Base-by-base conservation (phyloP, 1,140 invertebrate genomes). In the Drosophila setifemur region DNA sequence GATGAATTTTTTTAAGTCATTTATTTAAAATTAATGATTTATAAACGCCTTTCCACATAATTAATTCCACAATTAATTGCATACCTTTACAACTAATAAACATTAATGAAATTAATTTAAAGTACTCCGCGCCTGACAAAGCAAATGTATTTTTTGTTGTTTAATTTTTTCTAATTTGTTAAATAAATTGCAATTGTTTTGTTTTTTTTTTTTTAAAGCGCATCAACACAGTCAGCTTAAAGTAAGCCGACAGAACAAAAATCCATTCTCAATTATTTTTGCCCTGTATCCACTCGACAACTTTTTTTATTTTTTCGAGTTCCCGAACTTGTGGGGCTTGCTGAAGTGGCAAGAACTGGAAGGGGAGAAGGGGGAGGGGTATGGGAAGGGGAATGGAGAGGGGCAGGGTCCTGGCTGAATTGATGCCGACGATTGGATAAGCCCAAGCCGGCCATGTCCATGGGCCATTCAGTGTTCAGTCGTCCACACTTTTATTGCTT, bases 401-500 rank as follows among this genome's bases (percentile, higher is more conserved):
- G 18, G 28, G 1, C 14, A 33, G 23, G 33, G 31, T 47, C 42
- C 11, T 44, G 23, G 9, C 37, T 19, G 25, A 39, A 43, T 40
- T 43, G 50, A 31, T 53, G 37, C 37, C 19, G 14, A 23, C 37
- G 49, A 40, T 60, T 55, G 39, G 35, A 37, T 42, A 31, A 40
- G 42, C 50, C 31, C 50, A 57, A 42, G 28, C 49, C 31, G 54
- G 16, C 48, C 28, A 42, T 83, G 49, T 73, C 67, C 54, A 66
- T 58, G 74, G 61, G 58, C 70, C 55, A 64, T 83, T 79, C 70
- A 78, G 58, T 83, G 79, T 73, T 55, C 81, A 74, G 73, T 74
- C 64, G 79, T 58, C 64, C 69, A 74, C 70, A 71, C 64, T 85
- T 83, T 85, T 85, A 83, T 83, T 85, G 79, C 79, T 85, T 83